Evolutionary conservation across 2,113 vertebrate species (phyloP).

Genomic region (Hypocryptadius cinnamomeus): DNA sequence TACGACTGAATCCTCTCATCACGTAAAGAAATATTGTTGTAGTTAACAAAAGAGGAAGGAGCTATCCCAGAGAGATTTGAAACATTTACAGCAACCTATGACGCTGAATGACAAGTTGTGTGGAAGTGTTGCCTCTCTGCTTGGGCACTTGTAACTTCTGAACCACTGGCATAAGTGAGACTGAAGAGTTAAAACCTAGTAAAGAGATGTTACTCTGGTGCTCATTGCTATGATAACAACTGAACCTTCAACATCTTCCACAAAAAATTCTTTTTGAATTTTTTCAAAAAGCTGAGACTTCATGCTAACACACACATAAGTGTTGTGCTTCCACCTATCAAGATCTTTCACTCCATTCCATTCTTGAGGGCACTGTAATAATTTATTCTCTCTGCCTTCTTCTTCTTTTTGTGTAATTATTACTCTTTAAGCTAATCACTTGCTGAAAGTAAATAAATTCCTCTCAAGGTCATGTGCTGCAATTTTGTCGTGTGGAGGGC

Average conservation of each 20-base stretch:
- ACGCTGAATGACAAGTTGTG: not conserved
- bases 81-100: not conserved
- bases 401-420: not conserved
- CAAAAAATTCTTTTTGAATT: not conserved
- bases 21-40: not conserved
- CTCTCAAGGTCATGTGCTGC: not conserved
- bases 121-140: not conserved
- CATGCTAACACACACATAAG: not conserved
- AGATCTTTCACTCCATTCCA: not conserved
- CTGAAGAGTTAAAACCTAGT: not conserved
- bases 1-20: not conserved
- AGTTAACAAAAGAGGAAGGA: not conserved
- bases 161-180: accelerated
- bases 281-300: not conserved
- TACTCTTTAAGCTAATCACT: not conserved
- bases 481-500: not conserved
- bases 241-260: not conserved
- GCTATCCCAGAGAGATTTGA: not conserved
- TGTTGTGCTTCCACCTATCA: not conserved
- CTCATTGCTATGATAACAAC: not conserved
- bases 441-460: constrained; percentile 10
- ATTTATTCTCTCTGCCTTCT: not conserved
- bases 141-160: not conserved
- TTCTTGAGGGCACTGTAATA: not conserved
- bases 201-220: not conserved